A percentile compares a stretch with the other conserved stretches of the same genome.
Conservation (phyloP, 2,113 vertebrate species). For the Oreotrochilus melanogaster region DNA sequence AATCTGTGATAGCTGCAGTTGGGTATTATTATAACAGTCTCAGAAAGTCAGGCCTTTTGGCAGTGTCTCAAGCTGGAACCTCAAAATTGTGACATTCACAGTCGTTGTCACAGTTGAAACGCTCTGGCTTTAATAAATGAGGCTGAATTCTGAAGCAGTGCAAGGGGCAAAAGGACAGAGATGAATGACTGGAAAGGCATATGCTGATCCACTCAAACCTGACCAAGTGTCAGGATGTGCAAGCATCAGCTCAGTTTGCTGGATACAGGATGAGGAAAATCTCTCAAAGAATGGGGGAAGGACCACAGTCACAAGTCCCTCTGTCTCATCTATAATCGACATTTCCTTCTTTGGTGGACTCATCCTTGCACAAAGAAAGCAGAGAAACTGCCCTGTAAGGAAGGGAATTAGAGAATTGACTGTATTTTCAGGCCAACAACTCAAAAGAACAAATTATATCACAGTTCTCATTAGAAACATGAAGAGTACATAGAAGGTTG, state of each 20-base stretch:
- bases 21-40: background rate
- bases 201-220: background rate
- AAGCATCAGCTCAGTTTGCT: background rate
- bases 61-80: background rate
- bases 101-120: background rate
- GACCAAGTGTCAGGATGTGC: background rate
- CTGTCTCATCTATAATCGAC: background rate
- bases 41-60: background rate
- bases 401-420: background rate
- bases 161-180: background rate
- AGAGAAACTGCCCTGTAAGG: background rate
- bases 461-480: background rate
- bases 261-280: background rate
- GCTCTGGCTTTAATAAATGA: background rate
- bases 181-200: background rate
- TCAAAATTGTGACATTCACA: background rate
- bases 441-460: background rate
- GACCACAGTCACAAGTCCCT: background rate
- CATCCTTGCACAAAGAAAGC: background rate
- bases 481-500: background rate
- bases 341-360: background rate
- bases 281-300: background rate
- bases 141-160: background rate
- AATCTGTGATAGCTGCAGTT: background rate
- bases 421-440: background rate